Conservation (phyloP, 35 echinoderm and acorn worm genomes). For the Lytechinus pictus region DNA sequence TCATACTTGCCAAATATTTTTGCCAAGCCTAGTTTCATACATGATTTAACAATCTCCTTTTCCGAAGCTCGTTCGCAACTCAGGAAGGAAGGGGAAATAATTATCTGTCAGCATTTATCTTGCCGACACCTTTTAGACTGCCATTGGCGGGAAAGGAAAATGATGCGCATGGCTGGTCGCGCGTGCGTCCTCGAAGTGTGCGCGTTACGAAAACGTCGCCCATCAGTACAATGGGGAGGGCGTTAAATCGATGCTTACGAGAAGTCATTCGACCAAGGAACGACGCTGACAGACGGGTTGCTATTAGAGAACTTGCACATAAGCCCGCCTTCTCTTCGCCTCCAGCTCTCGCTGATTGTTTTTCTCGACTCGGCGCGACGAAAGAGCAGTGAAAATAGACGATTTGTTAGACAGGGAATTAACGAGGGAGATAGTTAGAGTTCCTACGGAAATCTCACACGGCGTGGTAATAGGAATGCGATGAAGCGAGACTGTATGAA, state of each 20-base stretch:
- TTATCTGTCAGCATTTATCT: constrained; percentile 19
- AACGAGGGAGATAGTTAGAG: constrained; percentile 2
- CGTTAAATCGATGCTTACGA: background rate
- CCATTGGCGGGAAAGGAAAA: background rate
- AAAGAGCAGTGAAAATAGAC: constrained; percentile 3
- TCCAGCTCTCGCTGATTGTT: constrained; percentile 9
- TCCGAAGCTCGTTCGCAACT: background rate
- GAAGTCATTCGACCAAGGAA: background rate
- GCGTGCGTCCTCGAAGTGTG: background rate
- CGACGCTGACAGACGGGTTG: constrained; percentile 5
- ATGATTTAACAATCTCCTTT: background rate
- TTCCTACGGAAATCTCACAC: constrained; percentile 8
- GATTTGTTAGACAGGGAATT: constrained; percentile 18
- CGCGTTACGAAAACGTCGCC: constrained; percentile 15
- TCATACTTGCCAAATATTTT: background rate
- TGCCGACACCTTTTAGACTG: constrained; percentile 9
- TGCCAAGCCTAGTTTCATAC: background rate
- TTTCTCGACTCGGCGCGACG: constrained; percentile 14
- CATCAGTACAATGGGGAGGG: background rate
- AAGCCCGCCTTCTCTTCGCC: constrained; percentile 13
- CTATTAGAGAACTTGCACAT: background rate
- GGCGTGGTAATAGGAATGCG: background rate
- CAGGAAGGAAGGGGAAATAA: background rate
- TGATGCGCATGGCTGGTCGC: background rate
- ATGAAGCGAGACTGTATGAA: constrained; percentile 11